Evolutionary conservation across 2,888 invertebrate species (phyloP).

Genomic region (Phengaris arion): DNA sequence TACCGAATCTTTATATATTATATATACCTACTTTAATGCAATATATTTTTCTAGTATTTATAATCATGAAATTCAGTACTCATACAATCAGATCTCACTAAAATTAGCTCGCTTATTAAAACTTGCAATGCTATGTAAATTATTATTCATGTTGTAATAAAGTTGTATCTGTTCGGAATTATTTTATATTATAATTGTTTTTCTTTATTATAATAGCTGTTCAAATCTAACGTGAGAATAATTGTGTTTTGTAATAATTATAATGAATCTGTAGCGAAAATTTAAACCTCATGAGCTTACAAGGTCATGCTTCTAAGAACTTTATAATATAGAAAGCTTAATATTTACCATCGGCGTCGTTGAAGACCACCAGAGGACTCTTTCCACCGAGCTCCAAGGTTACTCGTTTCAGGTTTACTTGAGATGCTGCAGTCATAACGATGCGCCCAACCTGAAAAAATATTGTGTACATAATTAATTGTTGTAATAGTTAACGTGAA

Average conservation of each 20-base stretch:
- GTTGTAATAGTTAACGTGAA: background rate
- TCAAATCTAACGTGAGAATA: background rate
- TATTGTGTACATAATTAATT: background rate
- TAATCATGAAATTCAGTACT: background rate
- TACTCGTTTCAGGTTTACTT: constrained; percentile 89
- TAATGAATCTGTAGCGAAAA: background rate
- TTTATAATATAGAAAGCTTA: background rate
- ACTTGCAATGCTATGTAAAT: no score
- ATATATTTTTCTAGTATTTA: background rate
- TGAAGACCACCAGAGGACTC: constrained; percentile 91
- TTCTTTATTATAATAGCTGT: background rate
- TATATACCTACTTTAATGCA: no score
- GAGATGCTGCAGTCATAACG: constrained; percentile 84
- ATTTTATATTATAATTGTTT: background rate
- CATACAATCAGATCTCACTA: no score
- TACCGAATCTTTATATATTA: background rate
- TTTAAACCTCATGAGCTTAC: background rate
- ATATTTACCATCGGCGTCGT: constrained; percentile 86
- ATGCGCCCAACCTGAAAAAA: constrained; percentile 74
- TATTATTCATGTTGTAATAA: no score
- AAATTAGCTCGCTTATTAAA: no score
- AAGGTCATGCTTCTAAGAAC: background rate
- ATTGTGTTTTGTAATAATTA: background rate
- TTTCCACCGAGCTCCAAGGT: constrained; percentile 94
- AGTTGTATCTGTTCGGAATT: no score